Percentiles rank a stretch among this genome's conserved stretches.
phyloP scores from a whole-genome alignment of 2,888 invertebrate genomes.

The Adineta ricciae region DNA sequence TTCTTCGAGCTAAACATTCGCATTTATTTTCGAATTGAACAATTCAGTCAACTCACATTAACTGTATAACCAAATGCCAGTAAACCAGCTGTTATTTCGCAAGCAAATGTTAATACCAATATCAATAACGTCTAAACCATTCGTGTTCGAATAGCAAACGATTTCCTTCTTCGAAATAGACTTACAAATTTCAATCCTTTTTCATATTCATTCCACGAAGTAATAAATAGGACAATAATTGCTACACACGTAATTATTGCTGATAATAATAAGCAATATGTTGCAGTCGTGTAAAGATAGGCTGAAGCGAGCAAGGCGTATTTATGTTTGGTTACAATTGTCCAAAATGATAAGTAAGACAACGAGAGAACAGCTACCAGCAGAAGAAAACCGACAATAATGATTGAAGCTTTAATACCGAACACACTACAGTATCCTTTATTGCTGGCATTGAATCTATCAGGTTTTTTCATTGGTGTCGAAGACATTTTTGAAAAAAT shows the following conservation, averaged over 20 bases:
- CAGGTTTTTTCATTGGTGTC: background rate
- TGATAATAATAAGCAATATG: background rate
- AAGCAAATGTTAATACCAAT: background rate
- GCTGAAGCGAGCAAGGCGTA: background rate
- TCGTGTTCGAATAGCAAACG: no score
- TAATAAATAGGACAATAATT: background rate
- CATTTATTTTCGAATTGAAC: background rate
- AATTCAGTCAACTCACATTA: background rate
- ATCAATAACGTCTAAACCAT: background rate
- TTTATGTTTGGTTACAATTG: background rate
- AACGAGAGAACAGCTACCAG: background rate
- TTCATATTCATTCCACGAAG: background rate
- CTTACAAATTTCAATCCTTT: slow-evolving; percentile 13
- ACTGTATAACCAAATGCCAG: background rate
- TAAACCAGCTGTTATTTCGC: background rate
- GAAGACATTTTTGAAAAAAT: background rate
- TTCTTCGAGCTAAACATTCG: background rate
- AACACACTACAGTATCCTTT: background rate
- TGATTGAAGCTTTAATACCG: background rate
- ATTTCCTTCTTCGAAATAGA: background rate
- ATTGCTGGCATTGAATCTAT: background rate
- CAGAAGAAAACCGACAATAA: background rate
- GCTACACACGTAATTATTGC: background rate
- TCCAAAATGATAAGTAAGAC: background rate
- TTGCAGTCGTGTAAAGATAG: background rate